These are phyloP conservation scores for Harpalus rubripes DNA, from an alignment of 2,888 invertebrate genomes.

Conservation along the genomic window DNA sequence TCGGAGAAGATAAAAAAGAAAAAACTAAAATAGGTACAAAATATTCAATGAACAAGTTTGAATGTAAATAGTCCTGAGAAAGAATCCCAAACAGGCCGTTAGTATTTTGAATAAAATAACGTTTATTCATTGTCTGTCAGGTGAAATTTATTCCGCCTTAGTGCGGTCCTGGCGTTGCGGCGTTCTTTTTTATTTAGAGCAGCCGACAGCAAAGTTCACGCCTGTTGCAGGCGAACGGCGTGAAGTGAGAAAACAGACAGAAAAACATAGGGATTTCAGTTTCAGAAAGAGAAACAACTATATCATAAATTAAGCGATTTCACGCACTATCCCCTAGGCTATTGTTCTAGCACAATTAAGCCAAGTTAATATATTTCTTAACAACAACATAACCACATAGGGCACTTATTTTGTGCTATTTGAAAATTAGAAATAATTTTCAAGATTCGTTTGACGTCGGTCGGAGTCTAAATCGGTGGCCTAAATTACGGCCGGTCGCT, in stretches of 20 bases:
- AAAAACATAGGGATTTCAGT: constrained; percentile 30
- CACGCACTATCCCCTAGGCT: background rate
- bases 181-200: constrained; percentile 28
- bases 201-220: constrained; percentile 33
- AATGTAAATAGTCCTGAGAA: constrained; percentile 12
- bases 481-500: no score
- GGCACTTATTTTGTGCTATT: no score
- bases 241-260: constrained; percentile 39
- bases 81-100: constrained; percentile 9
- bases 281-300: constrained; percentile 10
- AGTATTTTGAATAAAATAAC: constrained; percentile 37
- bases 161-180: background rate
- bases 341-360: constrained; percentile 19
- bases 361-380: background rate
- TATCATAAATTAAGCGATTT: constrained; percentile 28
- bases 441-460: no score
- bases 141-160: constrained; percentile 25
- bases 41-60: constrained; percentile 37
- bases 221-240: constrained; percentile 23
- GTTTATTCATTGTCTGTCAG: constrained; percentile 43
- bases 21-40: constrained; percentile 34
- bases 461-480: no score
- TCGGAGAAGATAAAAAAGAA: background rate
- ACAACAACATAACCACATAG: background rate
- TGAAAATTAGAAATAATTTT: no score